Evolutionary conservation across 2,797 vertebrate genomes (phyloP), one percentile per base, ranked within the genome.

Genomic region (Girardinus metallicus): DNA sequence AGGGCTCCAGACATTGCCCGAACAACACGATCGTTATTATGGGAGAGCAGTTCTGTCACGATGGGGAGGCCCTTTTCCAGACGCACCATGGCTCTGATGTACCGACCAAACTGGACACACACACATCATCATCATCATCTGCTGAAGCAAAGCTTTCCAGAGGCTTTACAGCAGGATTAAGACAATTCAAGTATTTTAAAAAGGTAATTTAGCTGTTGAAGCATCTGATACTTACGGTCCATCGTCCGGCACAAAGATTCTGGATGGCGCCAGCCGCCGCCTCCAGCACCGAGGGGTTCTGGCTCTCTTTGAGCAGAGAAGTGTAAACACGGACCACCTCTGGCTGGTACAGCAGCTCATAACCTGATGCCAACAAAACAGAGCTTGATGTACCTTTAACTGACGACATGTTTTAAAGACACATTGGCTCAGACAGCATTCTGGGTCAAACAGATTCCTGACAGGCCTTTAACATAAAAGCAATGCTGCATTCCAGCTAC

Each of bases 321-420:
- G 98, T 97, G 91, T 99, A 99, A 89, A 99, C 95, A 78, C 98
- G 97, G 81, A 99, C 97, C 84, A 99, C 97, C 86, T 99, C 98
- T 0, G 98, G 98, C 87, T 99, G 99, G 93, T 97, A 99, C 83
- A 99, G 93, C 76, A 99, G 96, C 90, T 99, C 99, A 0, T 97
- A 99, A 88, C 99, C 99, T 99, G 83, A 83, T 46, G 76, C 7
- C 10, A 12, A 72, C 26, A 79, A 0, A 77, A 1, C 21, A 60
- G 41, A 51, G 53, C 41, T 29, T 26, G 16, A 66, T n/a, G 31
- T 34, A 70, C 31, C 60, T 64, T 36, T 72, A 5, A 4, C 26
- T 12, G 29, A 13, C 34, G 18, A 26, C 62, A 39, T 2, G 31
- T 21, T 62, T 62, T 34, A 21, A 57, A 12, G 9, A 15, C 16